Evolutionary conservation across 2,888 invertebrate genomes (phyloP), one percentile per base, ranked within the genome.

Genomic region (Homarus gammarus): DNA sequence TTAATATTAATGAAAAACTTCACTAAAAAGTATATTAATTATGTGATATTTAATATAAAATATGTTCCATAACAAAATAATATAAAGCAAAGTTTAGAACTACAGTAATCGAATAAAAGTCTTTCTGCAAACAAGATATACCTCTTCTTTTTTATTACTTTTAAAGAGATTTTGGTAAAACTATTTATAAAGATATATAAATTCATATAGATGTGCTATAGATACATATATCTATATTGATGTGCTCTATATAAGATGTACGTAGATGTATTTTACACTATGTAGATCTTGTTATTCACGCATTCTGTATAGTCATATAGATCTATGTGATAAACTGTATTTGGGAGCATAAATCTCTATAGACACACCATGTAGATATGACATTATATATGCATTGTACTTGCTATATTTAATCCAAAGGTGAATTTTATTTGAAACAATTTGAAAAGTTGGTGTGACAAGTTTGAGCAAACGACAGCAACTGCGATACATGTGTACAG

Each of bases 161-260:
- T 64, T 64, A 64, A 56, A 27, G 22, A 18, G 5, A 64, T 10
- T 64, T 27, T 64, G 27, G 64, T 27, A 64, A 27, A 64, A 27
- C 1, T 64, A 64, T 64, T 64, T 8, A 44, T 44, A 44, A 44
- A 64, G 64, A 18, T 64, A 27, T 64, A 64, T 64, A 27, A 27
- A 64, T 64, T 64, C 27, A 64, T 64, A 27, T 64, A 44, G 5
- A 64, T 27, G 1, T 6, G 8, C 10, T 56, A 64, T 64, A 27
- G 64, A 64, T 64, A 22, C 22, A 64, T 27, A 64, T n/a, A 64
- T 64, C 64, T 64, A 64, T 64, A 27, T 64, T 27, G 64, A n/a
- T 64, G 6, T 64, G 56, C 56, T 56, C 18, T 56, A 56, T 49
- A 49, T 56, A 56, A n/a, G n/a, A n/a, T n/a, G n/a, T n/a, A n/a